Evolutionary conservation across 2,113 vertebrate species (phyloP), one percentile per base, ranked within the genome.

Genomic region (Penelope pileata): DNA sequence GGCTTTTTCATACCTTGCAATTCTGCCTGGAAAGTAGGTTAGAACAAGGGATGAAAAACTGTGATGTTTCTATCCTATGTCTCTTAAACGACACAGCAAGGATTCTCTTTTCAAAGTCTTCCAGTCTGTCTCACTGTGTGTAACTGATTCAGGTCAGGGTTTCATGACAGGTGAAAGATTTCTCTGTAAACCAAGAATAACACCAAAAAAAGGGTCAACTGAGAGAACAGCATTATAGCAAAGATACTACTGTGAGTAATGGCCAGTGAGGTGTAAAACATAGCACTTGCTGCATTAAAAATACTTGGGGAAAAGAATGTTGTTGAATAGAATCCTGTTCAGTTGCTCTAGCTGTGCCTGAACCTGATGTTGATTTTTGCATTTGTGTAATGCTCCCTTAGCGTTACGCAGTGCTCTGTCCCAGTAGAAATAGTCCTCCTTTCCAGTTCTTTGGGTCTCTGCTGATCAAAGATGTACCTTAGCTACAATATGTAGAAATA

Each of bases 1-100:
- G 78, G 22, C 18, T 15, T 45, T 89, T 75, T 89, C 45, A n/a
- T 54, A n/a, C 19, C 63, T 85, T 83, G 66, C 10, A 73, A 7
- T 90, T 76, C 75, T 90, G 48, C 38, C 85, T 95, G 78, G 63
- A n/a, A 87, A 83, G 42, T n/a, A n/a, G 82, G 17, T 45, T 89
- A 76, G 79, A 67, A 27, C 42, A 42, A 40, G 70, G 53, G 26
- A 58, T 66, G 59, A 51, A 62, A 68, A 42, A 54, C 66, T 24
- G 12, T 50, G 50, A 17, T 30, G 2, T 43, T 77, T 75, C 38
- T 92, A 8, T 69, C 85, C 75, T 62, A 3, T n/a, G 21, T 38
- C 82, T 85, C 63, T 73, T 69, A 83, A 90, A 67, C 67, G 32
- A 15, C 47, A 36, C 14, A 34, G 43, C 81, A 90, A 62, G 10